Evolutionary conservation across 1,140 invertebrate species (phyloP).

Genomic region (Brachionus angularis): DNA sequence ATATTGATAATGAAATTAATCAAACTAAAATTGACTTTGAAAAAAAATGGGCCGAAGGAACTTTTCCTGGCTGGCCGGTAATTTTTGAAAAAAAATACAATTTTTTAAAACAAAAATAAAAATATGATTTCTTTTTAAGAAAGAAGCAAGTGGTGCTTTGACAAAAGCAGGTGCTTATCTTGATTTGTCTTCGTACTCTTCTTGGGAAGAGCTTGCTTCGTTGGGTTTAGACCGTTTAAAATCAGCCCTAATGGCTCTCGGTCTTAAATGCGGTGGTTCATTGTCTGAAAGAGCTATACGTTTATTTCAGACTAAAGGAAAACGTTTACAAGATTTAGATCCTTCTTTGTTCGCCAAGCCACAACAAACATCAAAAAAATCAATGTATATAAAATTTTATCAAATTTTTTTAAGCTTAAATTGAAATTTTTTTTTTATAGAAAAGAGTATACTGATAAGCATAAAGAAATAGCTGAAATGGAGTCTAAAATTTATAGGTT

Average conservation of each 20-base stretch:
- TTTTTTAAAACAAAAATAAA: constrained; percentile 48
- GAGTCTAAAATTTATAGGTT: constrained; percentile 85
- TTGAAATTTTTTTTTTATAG: background rate
- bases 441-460: constrained; percentile 56
- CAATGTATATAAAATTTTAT: background rate
- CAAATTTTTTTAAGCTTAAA: background rate
- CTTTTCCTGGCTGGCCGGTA: constrained; percentile 88
- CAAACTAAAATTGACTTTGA: constrained; percentile 76
- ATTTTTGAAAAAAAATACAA: constrained; percentile 51
- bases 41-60: constrained; percentile 78
- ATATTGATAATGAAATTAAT: constrained; percentile 64
- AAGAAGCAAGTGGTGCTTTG: constrained; percentile 87
- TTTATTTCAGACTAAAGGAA: constrained; percentile 89
- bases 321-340: constrained; percentile 74
- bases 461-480: constrained; percentile 67
- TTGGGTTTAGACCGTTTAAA: constrained; percentile 93
- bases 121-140: constrained; percentile 60
- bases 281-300: constrained; percentile 91
- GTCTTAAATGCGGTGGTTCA: constrained; percentile 95
- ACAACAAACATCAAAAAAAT: constrained; percentile 56
- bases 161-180: constrained; percentile 85
- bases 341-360: constrained; percentile 82
- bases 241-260: constrained; percentile 91
- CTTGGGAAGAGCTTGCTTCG: constrained; percentile 93
- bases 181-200: constrained; percentile 87